Base-by-base conservation (phyloP, 2,888 invertebrate species). In the Hypena proboscidalis region DNA sequence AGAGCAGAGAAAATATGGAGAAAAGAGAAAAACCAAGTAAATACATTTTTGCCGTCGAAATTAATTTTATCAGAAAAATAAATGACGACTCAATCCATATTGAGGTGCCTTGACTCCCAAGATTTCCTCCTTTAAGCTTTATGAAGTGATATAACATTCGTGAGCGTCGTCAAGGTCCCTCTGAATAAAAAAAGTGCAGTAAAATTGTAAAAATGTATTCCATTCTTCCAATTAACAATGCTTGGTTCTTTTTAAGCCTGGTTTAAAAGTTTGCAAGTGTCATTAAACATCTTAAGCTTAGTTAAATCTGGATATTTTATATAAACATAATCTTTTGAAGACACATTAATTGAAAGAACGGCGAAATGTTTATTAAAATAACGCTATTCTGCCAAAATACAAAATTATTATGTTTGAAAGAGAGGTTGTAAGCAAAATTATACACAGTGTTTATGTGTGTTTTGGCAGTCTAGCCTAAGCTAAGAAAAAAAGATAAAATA, bases 1-100 rank as follows among this genome's bases (percentile, higher is more conserved):
- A 95, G 94, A 95, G 94, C 94, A 94, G 94, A 94, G 93, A 94
- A 94, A 93, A 93, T 92, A 94, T 94, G 93, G 92, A 93, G 93
- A 94, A 94, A 93, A 94, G 93, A 93, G 92, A 93, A 94, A 93
- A 93, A 93, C 93, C 91, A 93, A 93, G 93, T 93, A 92, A 93
- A 93, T 93, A 93, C 92, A 93, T 89, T 90, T 86, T 90, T 90
- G 90, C 89, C 83, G 83, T 87, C 77, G 74, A 88, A 90, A 89
- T 85, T 79, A 88, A 84, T 83, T 83, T 83, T 84, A 77, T 85
- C 77, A 79, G 83, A 88, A 90, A 87, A 90, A 88, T 83, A 88
- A 90, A 87, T 83, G 83, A 84, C 83, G 83, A 83, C 73, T 84
- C 80, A 85, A 83, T 86, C 81, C 82, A 83, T 71, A 67, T 75